Evolutionary conservation across 2,888 invertebrate genomes (phyloP).

Genomic region (Ornithoptera priamus): DNA sequence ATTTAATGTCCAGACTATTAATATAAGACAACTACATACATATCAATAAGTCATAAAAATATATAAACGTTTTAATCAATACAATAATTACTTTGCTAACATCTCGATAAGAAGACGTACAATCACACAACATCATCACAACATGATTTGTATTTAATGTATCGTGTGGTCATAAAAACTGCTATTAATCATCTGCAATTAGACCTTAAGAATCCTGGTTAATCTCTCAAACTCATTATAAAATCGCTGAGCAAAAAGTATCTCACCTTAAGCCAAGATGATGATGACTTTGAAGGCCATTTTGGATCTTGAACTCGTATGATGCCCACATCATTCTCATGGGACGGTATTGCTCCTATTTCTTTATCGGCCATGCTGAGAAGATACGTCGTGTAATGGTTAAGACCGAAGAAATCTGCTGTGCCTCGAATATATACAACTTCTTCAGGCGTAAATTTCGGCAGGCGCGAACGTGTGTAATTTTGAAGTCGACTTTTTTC

Average conservation of each 20-base stretch:
- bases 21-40: no score
- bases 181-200: slow-evolving; percentile 3
- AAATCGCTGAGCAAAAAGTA: neutral
- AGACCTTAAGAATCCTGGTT: neutral
- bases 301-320: slow-evolving; percentile 75
- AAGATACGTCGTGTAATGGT: slow-evolving; percentile 74
- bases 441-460: slow-evolving; percentile 76
- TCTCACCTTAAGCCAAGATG: slow-evolving; percentile 81
- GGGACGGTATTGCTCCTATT: slow-evolving; percentile 77
- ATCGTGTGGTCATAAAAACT: slow-evolving; percentile 9
- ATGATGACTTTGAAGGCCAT: slow-evolving; percentile 82
- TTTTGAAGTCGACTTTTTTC: slow-evolving; percentile 77
- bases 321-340: slow-evolving; percentile 82
- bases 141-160: slow-evolving; percentile 6
- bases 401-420: slow-evolving; percentile 75
- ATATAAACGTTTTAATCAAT: slow-evolving; percentile 12
- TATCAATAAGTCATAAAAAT: neutral
- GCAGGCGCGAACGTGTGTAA: slow-evolving; percentile 77
- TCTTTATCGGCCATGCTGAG: slow-evolving; percentile 65
- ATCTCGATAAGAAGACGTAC: slow-evolving; percentile 5
- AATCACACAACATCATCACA: slow-evolving; percentile 14
- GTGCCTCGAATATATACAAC: slow-evolving; percentile 67
- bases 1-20: no score
- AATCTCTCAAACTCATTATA: neutral
- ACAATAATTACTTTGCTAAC: slow-evolving; percentile 23